A percentile compares a stretch with the other conserved stretches of the same genome.
Evolutionary conservation across 2,797 vertebrate species (phyloP).

Genomic region (Bradypus variegatus): DNA sequence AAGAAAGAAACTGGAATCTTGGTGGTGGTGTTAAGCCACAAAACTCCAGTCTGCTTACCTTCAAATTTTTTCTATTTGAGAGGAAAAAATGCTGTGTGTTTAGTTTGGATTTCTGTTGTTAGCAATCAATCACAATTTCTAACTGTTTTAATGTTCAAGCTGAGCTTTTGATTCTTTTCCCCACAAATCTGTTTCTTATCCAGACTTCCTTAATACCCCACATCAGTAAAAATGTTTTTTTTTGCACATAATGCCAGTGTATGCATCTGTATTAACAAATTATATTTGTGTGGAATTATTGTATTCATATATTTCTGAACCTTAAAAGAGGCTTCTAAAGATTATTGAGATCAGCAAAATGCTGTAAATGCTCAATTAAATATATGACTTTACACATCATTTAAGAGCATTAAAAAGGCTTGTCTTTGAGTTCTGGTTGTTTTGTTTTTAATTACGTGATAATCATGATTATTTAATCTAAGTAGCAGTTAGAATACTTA

Average conservation of each 20-base stretch:
- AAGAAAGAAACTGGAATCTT: background rate
- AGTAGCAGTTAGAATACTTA: background rate
- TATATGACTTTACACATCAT: background rate
- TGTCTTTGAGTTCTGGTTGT: background rate
- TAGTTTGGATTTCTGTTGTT: background rate
- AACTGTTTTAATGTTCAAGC: background rate
- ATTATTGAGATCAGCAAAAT: background rate
- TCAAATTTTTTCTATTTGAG: background rate
- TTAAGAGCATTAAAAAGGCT: background rate
- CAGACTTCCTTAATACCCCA: background rate
- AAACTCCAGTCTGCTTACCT: background rate
- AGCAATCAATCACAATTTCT: background rate
- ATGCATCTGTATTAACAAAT: background rate
- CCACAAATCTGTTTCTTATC: background rate
- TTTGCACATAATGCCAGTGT: background rate
- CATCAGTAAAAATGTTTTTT: background rate
- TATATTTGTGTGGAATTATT: background rate
- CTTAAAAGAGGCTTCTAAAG: background rate
- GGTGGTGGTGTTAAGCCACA: constrained; percentile 5
- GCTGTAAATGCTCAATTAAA: background rate
- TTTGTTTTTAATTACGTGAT: background rate
- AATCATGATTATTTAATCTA: background rate
- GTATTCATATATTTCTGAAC: background rate
- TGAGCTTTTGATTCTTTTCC: background rate
- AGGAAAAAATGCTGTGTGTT: background rate